Evolutionary conservation across 92 coral and sea anemone genomes (phyloP).

Genomic region (Epizoanthus scotinus): DNA sequence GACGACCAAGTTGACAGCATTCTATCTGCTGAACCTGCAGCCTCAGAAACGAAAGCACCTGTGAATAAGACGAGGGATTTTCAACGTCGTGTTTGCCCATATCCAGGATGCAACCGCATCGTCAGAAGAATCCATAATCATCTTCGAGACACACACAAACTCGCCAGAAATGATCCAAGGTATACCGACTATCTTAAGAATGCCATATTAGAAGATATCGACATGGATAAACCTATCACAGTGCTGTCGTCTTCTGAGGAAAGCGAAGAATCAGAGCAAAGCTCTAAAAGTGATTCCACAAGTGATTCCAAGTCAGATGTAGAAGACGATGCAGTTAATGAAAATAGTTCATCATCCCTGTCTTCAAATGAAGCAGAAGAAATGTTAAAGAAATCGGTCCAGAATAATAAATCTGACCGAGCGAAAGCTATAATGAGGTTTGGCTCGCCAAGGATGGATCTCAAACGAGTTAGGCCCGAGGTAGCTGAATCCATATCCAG

Average conservation of each 20-base stretch:
- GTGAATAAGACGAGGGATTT: conserved; percentile 30
- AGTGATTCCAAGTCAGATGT: neutral
- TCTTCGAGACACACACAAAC: conserved; percentile 29
- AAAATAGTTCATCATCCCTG: neutral
- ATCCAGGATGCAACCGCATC: conserved; percentile 23
- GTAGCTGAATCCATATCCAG: no score
- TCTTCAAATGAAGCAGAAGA: conserved; percentile 29
- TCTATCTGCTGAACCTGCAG: conserved; percentile 19
- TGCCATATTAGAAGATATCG: conserved; percentile 33
- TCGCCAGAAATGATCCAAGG: conserved; percentile 26
- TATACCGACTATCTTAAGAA: conserved; percentile 7
- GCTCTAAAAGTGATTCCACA: neutral
- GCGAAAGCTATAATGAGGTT: conserved; percentile 41
- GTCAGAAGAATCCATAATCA: conserved; percentile 43
- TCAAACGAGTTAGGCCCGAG: neutral
- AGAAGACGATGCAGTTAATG: neutral
- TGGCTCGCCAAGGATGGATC: conserved; percentile 12
- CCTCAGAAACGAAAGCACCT: conserved; percentile 15
- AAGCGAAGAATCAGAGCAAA: conserved; percentile 24
- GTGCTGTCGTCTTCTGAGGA: neutral
- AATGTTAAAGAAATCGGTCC: neutral
- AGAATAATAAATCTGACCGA: conserved; percentile 22
- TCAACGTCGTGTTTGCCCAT: conserved; percentile 46
- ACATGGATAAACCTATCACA: neutral
- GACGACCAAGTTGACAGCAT: conserved; percentile 28